Base-by-base conservation (phyloP, 2,113 vertebrate genomes). In the Chlamydotis undulata region DNA sequence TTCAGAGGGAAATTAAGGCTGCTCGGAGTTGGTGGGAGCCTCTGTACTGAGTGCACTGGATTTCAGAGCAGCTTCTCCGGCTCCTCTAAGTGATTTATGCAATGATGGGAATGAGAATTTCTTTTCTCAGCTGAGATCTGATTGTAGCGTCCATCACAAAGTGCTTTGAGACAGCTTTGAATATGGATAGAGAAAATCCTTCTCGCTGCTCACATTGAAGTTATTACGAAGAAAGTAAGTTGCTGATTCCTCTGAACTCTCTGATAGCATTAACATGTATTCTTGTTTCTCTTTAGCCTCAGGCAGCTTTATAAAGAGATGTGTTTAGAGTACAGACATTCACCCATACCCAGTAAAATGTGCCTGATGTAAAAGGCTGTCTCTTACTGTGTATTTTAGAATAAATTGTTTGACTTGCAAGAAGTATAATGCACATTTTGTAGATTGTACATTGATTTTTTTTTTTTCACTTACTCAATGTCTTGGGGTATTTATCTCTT, bases 191-290 rank as follows among this genome's bases (percentile, higher is more conserved):
- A 88, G 76, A 69, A 92, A 94, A 93, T 80, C 85, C 60, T 94
- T 79, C 78, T 87, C 0, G 0, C 93, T 47, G 76, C 57, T 96
- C 31, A n/a, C 83, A 74, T 50, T 77, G 88, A 80, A 86, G 41
- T 95, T 83, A 37, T 92, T 93, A 83, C 31, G 71, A 60, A 87
- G 56, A 90, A 94, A 50, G 64, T 2, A 82, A 94, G 81, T 94
- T 96, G 94, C 87, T 93, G 91, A 95, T 96, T 91, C 77, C 65
- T 91, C 69, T 95, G 93, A 94, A 94, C 84, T 75, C 93, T 65
- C 45, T 73, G 90, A 77, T 90, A 70, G 78, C 91, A 91, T 95
- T 94, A 96, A 49, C 70, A 78, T 89, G 94, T 91, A 61, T 94
- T 95, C 90, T 91, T 83, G 91, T 90, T 87, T 90, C 85, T 80